These are phyloP conservation scores for Ciconia boyciana DNA, from an alignment of 2,113 vertebrate species.

Conservation along the genomic window DNA sequence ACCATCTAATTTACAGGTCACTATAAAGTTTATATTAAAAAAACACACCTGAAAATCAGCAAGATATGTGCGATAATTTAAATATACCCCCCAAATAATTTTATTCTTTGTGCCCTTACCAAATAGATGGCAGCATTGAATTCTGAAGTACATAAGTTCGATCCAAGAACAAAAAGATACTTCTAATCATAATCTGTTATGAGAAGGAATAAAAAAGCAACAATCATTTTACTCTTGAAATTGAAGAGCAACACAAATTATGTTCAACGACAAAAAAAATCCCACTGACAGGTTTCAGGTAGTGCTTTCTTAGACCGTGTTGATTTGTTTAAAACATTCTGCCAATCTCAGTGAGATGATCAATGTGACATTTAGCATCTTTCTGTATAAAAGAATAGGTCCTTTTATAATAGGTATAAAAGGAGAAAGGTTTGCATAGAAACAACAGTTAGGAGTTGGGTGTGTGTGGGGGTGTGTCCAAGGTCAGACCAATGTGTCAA, in stretches of 20 bases:
- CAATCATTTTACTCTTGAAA: constrained; percentile 14
- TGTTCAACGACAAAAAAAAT: background rate
- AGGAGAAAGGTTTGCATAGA: background rate
- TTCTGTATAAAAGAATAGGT: background rate
- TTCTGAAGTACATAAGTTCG: constrained; percentile 99
- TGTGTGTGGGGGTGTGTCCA: rapidly evolving
- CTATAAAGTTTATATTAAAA: background rate
- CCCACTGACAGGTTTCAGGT: background rate
- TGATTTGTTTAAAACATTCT: background rate
- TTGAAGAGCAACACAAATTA: background rate
- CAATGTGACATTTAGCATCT: background rate
- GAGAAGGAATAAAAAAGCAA: constrained; percentile 23
- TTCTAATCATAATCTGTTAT: constrained; percentile 97
- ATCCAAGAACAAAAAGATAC: constrained; percentile 99
- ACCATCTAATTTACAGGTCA: background rate
- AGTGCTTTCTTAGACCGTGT: background rate
- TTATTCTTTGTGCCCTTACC: constrained; percentile 78
- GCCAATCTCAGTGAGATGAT: background rate
- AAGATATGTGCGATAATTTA: background rate
- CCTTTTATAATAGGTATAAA: background rate
- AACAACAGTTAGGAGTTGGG: background rate
- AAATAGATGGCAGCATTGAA: constrained; percentile 99
- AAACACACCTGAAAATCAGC: background rate
- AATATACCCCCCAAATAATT: background rate
- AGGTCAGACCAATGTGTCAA: background rate